Evolutionary conservation across 2,888 invertebrate genomes (phyloP).

Genomic region (Drosophila hawaiiensis): DNA sequence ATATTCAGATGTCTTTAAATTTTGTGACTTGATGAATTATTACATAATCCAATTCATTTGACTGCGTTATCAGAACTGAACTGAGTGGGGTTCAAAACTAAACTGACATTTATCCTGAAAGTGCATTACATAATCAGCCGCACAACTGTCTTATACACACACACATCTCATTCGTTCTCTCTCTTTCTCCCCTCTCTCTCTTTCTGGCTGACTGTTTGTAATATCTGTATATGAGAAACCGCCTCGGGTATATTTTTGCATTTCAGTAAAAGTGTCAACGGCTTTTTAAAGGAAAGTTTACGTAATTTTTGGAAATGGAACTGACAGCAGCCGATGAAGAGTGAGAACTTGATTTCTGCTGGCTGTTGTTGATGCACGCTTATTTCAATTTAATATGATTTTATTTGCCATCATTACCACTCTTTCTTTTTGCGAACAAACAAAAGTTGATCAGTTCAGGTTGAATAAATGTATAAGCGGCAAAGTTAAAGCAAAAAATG

Average conservation of each 20-base stretch:
- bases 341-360: slow-evolving; percentile 6
- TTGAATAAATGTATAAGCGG: slow-evolving; percentile 1
- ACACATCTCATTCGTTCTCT: not conserved
- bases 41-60: slow-evolving; percentile 29
- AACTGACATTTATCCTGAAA: not conserved
- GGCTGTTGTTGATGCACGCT: slow-evolving; percentile 6
- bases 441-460: slow-evolving; percentile 21
- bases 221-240: slow-evolving; percentile 40
- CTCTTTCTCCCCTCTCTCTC: not conserved
- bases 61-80: not conserved
- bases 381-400: slow-evolving; percentile 35
- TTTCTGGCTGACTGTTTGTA: slow-evolving; percentile 8
- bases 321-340: slow-evolving; percentile 47
- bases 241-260: slow-evolving; percentile 47
- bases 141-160: slow-evolving; percentile 8
- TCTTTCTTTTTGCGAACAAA: slow-evolving; percentile 14
- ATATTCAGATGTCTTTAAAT: slow-evolving; percentile 1
- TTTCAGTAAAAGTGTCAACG: slow-evolving; percentile 60
- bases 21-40: slow-evolving; percentile 14
- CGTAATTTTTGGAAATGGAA: slow-evolving; percentile 56
- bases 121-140: not conserved
- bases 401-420: slow-evolving; percentile 13
- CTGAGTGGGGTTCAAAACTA: not conserved
- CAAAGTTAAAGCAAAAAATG: slow-evolving; percentile 7
- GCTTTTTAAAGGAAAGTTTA: slow-evolving; percentile 52